Evolutionary conservation across 1,140 invertebrate genomes (phyloP).

Genomic region (Anthonomus grandis): DNA sequence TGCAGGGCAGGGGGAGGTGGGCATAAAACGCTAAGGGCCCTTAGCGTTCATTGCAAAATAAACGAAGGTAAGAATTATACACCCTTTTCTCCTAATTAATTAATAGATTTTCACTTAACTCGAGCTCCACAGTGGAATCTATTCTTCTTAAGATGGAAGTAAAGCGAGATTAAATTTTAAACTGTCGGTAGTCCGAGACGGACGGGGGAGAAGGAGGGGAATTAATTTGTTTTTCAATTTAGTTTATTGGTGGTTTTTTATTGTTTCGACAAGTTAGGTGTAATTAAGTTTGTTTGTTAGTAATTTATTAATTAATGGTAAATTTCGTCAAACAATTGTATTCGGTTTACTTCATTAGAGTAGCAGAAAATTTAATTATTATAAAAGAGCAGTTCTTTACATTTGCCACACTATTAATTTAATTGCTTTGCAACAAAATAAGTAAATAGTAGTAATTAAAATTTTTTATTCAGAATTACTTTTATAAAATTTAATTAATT

Average conservation of each 20-base stretch:
- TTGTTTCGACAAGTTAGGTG: neutral
- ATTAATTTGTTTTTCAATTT: conserved; percentile 25
- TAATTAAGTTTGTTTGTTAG: too few species aligned
- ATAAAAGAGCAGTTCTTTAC: too few species aligned
- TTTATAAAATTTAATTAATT: too few species aligned
- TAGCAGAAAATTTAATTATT: too few species aligned
- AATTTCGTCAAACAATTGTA: too few species aligned
- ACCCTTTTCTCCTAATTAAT: conserved; percentile 33
- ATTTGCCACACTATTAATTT: too few species aligned
- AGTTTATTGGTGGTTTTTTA: conserved; percentile 10
- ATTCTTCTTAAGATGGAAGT: conserved; percentile 21
- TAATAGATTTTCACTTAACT: conserved; percentile 31
- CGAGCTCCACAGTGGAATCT: conserved; percentile 19
- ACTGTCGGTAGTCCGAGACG: conserved; percentile 14
- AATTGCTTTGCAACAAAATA: too few species aligned
- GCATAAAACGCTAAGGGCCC: too few species aligned
- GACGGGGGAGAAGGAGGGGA: conserved; percentile 17
- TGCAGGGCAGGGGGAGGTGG: conserved; percentile 9
- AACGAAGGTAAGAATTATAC: conserved; percentile 34
- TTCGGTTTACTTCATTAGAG: too few species aligned
- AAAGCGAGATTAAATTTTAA: conserved; percentile 26
- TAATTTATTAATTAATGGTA: too few species aligned
- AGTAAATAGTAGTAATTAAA: too few species aligned
- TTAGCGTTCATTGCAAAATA: conserved; percentile 29
- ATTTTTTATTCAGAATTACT: too few species aligned